phyloP scores from a whole-genome alignment of 1,140 invertebrate genomes.

The Drosophila carrolli region DNA sequence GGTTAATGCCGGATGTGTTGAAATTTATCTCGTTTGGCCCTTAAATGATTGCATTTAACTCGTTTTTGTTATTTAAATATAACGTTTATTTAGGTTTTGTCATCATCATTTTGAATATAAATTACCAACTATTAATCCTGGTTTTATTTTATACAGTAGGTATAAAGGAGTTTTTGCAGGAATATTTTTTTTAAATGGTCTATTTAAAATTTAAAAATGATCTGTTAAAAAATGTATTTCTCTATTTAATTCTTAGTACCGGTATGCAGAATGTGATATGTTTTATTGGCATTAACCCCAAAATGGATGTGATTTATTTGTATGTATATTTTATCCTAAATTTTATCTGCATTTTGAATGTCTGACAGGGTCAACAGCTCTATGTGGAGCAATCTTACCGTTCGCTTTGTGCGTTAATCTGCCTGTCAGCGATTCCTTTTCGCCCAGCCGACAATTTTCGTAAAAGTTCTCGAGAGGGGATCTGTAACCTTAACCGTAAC shows the following conservation, averaged over 20 bases:
- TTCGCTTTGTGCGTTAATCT: constrained; percentile 60
- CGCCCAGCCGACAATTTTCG: constrained; percentile 19
- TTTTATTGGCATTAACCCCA: not conserved
- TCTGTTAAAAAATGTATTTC: too few species aligned
- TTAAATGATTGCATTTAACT: constrained; percentile 1
- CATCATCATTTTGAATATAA: too few species aligned
- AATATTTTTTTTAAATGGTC: too few species aligned
- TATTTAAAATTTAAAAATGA: too few species aligned
- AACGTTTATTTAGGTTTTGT: too few species aligned
- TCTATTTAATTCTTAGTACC: too few species aligned
- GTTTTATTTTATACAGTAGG: too few species aligned
- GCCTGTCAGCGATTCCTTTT: constrained; percentile 49
- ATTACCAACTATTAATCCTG: too few species aligned
- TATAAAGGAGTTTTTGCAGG: too few species aligned
- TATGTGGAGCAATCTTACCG: constrained; percentile 26
- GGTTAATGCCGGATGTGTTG: constrained; percentile 8
- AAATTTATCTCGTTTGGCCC: constrained; percentile 2
- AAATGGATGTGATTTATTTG: not conserved
- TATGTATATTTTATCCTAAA: constrained; percentile 6
- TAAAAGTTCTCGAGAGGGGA: constrained; percentile 50
- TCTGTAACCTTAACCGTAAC: constrained; percentile 38
- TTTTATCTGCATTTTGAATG: not conserved
- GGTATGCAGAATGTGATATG: too few species aligned
- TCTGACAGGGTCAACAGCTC: constrained; percentile 48
- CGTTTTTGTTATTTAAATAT: not conserved